Conservation (phyloP, 2,797 vertebrate genomes). For the Sebastes kiyomatsui region DNA sequence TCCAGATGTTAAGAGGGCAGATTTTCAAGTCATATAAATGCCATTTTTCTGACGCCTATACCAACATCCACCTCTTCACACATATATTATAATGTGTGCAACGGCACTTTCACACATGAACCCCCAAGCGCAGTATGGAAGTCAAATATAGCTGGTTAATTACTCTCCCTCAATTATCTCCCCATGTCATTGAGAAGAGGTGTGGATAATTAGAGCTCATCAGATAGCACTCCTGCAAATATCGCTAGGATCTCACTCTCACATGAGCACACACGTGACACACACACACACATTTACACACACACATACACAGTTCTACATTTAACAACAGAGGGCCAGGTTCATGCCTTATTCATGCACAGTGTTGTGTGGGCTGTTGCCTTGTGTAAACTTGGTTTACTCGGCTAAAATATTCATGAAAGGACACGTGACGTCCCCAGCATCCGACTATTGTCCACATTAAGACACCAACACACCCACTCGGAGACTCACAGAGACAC, state of each 20-base stretch:
- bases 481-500: slow-evolving; percentile 40
- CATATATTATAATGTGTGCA: neutral
- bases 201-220: slow-evolving; percentile 77
- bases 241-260: slow-evolving; percentile 41
- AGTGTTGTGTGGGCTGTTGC: slow-evolving; percentile 48
- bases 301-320: slow-evolving; percentile 3
- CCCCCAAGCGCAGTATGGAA: slow-evolving; percentile 27
- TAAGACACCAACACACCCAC: slow-evolving; percentile 14
- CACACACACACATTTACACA: neutral
- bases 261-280: slow-evolving; percentile 32
- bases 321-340: slow-evolving; percentile 38
- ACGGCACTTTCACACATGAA: slow-evolving; percentile 29
- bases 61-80: neutral
- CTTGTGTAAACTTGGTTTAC: slow-evolving; percentile 67
- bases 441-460: slow-evolving; percentile 35
- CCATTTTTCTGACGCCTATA: neutral
- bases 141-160: slow-evolving; percentile 72
- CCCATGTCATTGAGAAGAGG: slow-evolving; percentile 64
- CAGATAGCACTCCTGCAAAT: slow-evolving; percentile 62
- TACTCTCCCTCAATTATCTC: slow-evolving; percentile 68
- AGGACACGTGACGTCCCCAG: slow-evolving; percentile 37
- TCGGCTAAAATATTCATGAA: slow-evolving; percentile 68
- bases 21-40: neutral
- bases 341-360: slow-evolving; percentile 70
- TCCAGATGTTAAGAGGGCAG: neutral